Conservation (phyloP, 2,113 vertebrate genomes). For the Pungitius pungitius region DNA sequence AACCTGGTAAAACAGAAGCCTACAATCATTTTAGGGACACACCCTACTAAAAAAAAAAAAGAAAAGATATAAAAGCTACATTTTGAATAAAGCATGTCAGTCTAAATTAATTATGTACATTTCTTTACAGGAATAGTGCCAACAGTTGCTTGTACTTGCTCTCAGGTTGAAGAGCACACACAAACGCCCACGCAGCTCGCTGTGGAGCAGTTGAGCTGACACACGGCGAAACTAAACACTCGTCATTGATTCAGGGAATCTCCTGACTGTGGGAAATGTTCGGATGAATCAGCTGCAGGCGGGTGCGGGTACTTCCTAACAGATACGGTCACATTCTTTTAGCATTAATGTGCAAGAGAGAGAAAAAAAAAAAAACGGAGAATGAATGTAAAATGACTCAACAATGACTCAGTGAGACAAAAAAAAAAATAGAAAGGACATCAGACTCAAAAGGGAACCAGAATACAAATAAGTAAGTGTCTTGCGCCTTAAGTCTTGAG, state of each 20-base stretch:
- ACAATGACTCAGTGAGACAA: slow-evolving; percentile 3
- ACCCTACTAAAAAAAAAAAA: not conserved
- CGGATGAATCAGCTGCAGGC: slow-evolving; percentile 53
- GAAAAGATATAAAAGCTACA: no score
- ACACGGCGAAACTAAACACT: slow-evolving; percentile 42
- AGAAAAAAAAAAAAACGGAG: not conserved
- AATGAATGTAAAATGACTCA: slow-evolving; percentile 43
- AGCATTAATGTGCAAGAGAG: not conserved
- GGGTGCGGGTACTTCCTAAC: slow-evolving; percentile 15
- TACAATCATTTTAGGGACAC: not conserved
- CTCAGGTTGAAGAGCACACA: not conserved
- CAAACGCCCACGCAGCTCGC: not conserved
- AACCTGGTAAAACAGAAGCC: not conserved
- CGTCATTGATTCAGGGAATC: slow-evolving; percentile 50
- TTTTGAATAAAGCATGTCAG: no score
- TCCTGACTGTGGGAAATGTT: slow-evolving; percentile 34
- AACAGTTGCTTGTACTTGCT: not conserved
- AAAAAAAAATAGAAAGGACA: slow-evolving; percentile 5
- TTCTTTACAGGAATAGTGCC: no score
- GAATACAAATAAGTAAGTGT: slow-evolving; percentile 20
- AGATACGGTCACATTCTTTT: slow-evolving; percentile 24
- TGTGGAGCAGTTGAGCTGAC: not conserved
- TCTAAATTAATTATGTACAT: no score
- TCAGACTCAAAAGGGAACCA: not conserved
- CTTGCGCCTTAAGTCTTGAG: no score